phyloP scores from a whole-genome alignment of 2,797 vertebrate genomes.

The Lindbergichthys nudifrons region DNA sequence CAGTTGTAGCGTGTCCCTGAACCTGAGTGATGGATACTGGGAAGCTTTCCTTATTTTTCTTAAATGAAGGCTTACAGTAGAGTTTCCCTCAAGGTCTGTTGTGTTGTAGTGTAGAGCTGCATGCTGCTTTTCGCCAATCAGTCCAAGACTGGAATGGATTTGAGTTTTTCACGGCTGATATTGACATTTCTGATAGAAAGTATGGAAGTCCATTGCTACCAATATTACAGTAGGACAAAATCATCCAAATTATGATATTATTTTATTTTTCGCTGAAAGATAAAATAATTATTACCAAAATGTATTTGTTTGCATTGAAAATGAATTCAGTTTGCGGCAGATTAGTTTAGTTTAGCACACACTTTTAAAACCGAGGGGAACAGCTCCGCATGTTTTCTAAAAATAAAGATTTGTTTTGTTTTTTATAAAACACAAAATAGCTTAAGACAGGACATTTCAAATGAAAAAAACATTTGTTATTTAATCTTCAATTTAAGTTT shows the following conservation, averaged over 20 bases:
- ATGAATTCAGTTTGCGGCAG: not conserved
- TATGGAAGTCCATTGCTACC: constrained; percentile 30
- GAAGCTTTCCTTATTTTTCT: not conserved
- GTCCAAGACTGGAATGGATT: not conserved
- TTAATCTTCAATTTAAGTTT: not conserved
- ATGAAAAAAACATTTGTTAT: not conserved
- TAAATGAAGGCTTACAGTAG: constrained; percentile 24
- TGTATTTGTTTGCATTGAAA: not conserved
- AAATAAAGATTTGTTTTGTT: not conserved
- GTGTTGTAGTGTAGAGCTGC: constrained; percentile 11
- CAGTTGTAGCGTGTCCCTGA: constrained; percentile 55
- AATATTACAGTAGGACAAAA: not conserved
- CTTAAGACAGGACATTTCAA: not conserved
- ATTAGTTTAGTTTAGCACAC: not conserved
- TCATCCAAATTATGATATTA: not conserved
- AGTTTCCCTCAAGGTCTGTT: not conserved
- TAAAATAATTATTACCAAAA: too few relatives aligned
- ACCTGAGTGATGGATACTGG: constrained; percentile 69
- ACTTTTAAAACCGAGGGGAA: not conserved
- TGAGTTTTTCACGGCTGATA: constrained; percentile 7
- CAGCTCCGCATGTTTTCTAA: not conserved
- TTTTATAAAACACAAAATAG: too few relatives aligned
- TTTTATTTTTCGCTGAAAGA: too few relatives aligned
- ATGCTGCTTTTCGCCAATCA: constrained; percentile 1
- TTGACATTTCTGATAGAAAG: rapidly evolving